Percentiles rank a stretch among this genome's conserved stretches.
These are phyloP conservation scores for Caenorhabditis imperialis DNA, from an alignment of 2,888 invertebrate species.

Conservation along the genomic window DNA sequence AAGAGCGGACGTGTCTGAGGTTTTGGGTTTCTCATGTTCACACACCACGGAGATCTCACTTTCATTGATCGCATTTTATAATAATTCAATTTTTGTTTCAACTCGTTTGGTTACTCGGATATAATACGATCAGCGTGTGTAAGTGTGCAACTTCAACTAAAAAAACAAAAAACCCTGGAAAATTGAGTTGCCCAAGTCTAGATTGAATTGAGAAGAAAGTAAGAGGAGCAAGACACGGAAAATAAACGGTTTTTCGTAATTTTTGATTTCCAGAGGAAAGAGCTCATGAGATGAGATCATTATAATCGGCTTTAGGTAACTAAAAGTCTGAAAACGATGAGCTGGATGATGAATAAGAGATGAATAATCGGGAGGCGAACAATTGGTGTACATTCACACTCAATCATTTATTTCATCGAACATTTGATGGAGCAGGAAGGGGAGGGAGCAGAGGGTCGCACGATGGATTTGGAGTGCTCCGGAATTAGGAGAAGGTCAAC, in stretches of 20 bases:
- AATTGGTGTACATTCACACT: not conserved
- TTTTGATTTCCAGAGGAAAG: too few species aligned
- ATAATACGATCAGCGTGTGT: too few species aligned
- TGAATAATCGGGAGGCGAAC: conserved; percentile 1
- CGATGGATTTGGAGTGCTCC: conserved; percentile 33
- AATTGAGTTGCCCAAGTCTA: too few species aligned
- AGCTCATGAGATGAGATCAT: too few species aligned
- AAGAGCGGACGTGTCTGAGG: conserved; percentile 42
- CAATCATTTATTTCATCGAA: conserved; percentile 1
- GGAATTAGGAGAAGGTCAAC: conserved; percentile 40
- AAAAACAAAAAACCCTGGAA: too few species aligned
- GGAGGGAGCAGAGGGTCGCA: conserved; percentile 15
- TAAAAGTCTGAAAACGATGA: not conserved
- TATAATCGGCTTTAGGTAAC: too few species aligned
- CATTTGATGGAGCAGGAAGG: conserved; percentile 2
- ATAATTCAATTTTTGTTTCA: not conserved
- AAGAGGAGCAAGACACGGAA: too few species aligned
- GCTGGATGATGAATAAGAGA: conserved; percentile 26
- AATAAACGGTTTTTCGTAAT: too few species aligned
- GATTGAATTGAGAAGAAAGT: too few species aligned
- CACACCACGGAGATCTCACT: conserved; percentile 6
- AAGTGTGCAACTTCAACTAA: too few species aligned
- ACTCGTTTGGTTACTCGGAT: too few species aligned
- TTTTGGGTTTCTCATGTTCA: conserved; percentile 43
- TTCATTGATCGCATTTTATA: conserved; percentile 14